Evolutionary conservation across 1,140 invertebrate species (phyloP).

Genomic region (Triops cancriformis): DNA sequence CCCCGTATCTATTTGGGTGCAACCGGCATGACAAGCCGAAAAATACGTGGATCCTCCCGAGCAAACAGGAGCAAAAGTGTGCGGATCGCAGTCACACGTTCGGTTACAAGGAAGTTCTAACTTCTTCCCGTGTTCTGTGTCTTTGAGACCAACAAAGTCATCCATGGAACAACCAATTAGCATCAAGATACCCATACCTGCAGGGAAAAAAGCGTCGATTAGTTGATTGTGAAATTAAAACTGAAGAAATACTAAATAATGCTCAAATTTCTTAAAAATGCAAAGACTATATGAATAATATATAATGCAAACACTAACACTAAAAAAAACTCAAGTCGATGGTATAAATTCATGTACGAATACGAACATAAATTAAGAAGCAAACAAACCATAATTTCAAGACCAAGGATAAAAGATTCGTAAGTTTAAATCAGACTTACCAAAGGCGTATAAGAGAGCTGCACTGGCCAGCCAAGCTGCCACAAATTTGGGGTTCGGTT

Average conservation of each 20-base stretch:
- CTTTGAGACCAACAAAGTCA: slow-evolving; percentile 60
- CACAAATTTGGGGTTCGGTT: slow-evolving; percentile 73
- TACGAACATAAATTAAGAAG: too few species aligned
- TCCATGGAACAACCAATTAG: slow-evolving; percentile 80
- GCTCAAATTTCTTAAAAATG: too few species aligned
- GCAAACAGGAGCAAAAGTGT: slow-evolving; percentile 73
- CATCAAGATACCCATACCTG: slow-evolving; percentile 78
- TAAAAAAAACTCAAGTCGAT: not conserved
- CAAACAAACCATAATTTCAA: too few species aligned
- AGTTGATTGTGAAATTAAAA: not conserved
- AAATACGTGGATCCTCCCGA: slow-evolving; percentile 71
- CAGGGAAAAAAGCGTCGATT: slow-evolving; percentile 29
- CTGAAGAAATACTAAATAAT: too few species aligned
- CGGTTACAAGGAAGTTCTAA: slow-evolving; percentile 55
- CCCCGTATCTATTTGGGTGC: slow-evolving; percentile 40
- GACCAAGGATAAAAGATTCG: too few species aligned
- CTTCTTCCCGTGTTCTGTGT: slow-evolving; percentile 37
- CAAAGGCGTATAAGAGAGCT: slow-evolving; percentile 72
- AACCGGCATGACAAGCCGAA: slow-evolving; percentile 82
- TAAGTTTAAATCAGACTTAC: slow-evolving; percentile 38
- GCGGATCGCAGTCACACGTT: slow-evolving; percentile 51
- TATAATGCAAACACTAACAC: too few species aligned
- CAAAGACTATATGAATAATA: too few species aligned
- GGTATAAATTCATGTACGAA: too few species aligned
- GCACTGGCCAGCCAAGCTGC: slow-evolving; percentile 84